phyloP scores from a whole-genome alignment of 2,797 vertebrate species.

The Helostoma temminkii region DNA sequence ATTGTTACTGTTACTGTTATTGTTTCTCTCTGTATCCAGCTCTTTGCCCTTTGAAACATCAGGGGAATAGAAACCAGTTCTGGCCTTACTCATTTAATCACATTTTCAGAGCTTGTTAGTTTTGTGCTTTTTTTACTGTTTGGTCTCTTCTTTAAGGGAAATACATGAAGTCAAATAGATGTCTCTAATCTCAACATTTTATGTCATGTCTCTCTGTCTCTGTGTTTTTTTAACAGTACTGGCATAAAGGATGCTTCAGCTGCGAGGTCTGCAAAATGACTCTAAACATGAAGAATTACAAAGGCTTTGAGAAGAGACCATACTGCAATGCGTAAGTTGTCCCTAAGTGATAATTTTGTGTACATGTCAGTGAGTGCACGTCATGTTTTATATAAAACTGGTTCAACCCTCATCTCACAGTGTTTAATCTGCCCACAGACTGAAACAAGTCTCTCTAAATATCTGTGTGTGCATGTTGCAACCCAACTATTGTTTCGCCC shows the following conservation, averaged over 20 bases:
- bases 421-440: constrained; percentile 53
- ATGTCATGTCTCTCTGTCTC: constrained; percentile 29
- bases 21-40: constrained; percentile 20
- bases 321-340: constrained; percentile 98
- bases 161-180: neutral
- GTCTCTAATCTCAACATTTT: constrained; percentile 14
- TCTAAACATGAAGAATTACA: constrained; percentile 99
- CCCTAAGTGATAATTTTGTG: constrained; percentile 20
- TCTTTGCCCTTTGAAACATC: constrained; percentile 10
- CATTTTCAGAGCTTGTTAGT: neutral
- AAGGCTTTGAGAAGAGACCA: constrained; percentile 98
- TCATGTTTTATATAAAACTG: constrained; percentile 23
- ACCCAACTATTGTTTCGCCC: constrained; percentile 66
- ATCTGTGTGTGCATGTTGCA: constrained; percentile 57
- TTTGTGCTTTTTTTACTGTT: neutral
- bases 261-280: constrained; percentile 99
- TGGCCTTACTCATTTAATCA: constrained; percentile 27
- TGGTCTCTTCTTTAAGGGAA: neutral
- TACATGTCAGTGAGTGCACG: constrained; percentile 15
- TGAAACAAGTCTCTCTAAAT: constrained; percentile 54
- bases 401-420: constrained; percentile 23
- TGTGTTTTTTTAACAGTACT: constrained; percentile 86
- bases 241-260: constrained; percentile 99
- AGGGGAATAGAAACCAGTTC: constrained; percentile 36
- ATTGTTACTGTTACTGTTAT: too few relatives aligned